Base-by-base conservation (phyloP, 2,797 vertebrate species). In the Gadopsis bispinosus region DNA sequence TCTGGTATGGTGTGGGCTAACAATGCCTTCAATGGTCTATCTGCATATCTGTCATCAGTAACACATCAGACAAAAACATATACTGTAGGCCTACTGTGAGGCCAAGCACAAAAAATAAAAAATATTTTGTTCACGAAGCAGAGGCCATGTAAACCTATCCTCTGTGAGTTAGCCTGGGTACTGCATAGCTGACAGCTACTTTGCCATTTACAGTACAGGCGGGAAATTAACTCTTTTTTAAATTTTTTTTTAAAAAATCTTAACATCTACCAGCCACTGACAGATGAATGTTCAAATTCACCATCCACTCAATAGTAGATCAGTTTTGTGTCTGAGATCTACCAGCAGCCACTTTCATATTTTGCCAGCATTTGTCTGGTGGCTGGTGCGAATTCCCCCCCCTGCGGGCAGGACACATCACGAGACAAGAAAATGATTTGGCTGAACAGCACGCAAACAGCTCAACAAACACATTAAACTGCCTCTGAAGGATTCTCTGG, bases 41-140 rank as follows among this genome's bases (percentile, higher is more conserved):
- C 72, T 86, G 47, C 59, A 70, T 69, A 67, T 83, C 22, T 70
- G 61, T 77, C 50, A 69, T 48, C 63, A 47, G 58, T 48, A 26
- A 66, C 54, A 69, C n/a, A 53, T 48, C 76, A 73, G n/a, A 74
- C 61, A 75, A 70, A 73, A 69, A 62, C 45, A 55, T 72, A 55
- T 76, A 78, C 11, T 43, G 31, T 59, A 75, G 17, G 51, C 63
- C 41, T 39, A 26, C 53, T 67, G 51, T 43, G 67, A 59, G 65
- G 41, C 54, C 66, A n/a, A 39, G 63, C 43, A 35, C 47, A 71
- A 69, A 31, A 31, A 31, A 55, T 22, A 26, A 26, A 31, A 31
- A 31, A 55, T 22, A 35, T 33, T 50, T 64, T 80, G 73, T 65
- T 63, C 59, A 45, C 20, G 6, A 3, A 39, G 20, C 51, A 75